Percentiles rank a stretch among this genome's conserved stretches.
Conservation (phyloP, 2,888 invertebrate species). For the Portevinia maculata region DNA sequence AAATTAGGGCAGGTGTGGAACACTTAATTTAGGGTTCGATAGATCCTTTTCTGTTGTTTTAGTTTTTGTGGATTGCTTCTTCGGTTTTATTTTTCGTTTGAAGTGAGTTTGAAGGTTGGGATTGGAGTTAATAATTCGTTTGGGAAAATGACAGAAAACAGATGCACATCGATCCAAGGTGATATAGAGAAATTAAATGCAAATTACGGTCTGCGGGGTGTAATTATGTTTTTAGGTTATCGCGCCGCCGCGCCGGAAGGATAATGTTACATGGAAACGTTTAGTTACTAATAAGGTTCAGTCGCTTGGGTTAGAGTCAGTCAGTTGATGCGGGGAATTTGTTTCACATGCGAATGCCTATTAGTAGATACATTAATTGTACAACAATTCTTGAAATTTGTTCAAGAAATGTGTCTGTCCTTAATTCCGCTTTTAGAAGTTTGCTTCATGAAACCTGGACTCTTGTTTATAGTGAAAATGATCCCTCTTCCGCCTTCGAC, state of each 20-base stretch:
- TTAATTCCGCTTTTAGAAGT: too few relatives aligned
- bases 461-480: too few relatives aligned
- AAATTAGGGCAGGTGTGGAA: slow-evolving; percentile 72
- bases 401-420: too few relatives aligned
- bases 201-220: slow-evolving; percentile 53
- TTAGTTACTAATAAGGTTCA: slow-evolving; percentile 63
- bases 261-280: slow-evolving; percentile 42
- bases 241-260: slow-evolving; percentile 40
- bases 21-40: slow-evolving; percentile 67
- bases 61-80: slow-evolving; percentile 8
- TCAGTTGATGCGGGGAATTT: too few relatives aligned
- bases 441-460: too few relatives aligned
- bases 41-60: slow-evolving; percentile 64
- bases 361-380: too few relatives aligned
- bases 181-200: slow-evolving; percentile 64
- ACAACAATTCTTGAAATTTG: too few relatives aligned
- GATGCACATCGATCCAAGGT: slow-evolving; percentile 52
- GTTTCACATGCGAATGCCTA: not conserved
- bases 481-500: too few relatives aligned
- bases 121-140: slow-evolving; percentile 42
- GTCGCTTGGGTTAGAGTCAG: not conserved
- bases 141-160: slow-evolving; percentile 52
- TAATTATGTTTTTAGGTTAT: slow-evolving; percentile 30
- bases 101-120: slow-evolving; percentile 53
- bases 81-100: not conserved